Evolutionary conservation across 2,797 vertebrate species (phyloP).

Genomic region (Poeciliopsis presidionis): DNA sequence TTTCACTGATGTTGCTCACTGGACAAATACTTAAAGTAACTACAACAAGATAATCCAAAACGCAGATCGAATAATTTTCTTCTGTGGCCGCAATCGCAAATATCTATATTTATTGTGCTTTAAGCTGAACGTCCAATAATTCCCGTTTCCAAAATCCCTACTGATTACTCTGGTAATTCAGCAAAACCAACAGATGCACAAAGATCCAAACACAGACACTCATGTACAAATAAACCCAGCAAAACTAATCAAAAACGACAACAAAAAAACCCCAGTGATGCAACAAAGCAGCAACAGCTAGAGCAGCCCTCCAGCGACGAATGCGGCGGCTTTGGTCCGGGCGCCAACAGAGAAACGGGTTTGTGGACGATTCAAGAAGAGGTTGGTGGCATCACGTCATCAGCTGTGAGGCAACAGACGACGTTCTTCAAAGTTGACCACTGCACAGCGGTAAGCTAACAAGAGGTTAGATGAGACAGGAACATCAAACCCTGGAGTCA

Average conservation of each 20-base stretch:
- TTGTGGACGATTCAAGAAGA: constrained; percentile 51
- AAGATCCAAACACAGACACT: constrained; percentile 5
- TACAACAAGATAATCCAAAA: neutral
- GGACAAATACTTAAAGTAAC: neutral
- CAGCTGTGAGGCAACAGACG: constrained; percentile 11
- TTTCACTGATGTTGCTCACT: neutral
- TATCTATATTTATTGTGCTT: neutral
- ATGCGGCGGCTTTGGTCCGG: constrained; percentile 39
- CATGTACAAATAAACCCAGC: constrained; percentile 5
- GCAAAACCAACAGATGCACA: neutral
- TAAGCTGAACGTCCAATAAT: neutral
- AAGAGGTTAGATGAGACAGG: constrained; percentile 15
- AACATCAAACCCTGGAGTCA: constrained; percentile 10
- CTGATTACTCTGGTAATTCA: neutral
- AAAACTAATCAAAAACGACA: neutral
- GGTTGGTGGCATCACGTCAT: constrained; percentile 14
- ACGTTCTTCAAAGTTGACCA: constrained; percentile 37
- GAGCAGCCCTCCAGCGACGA: constrained; percentile 47
- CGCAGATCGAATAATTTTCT: neutral
- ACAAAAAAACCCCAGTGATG: constrained; percentile 54
- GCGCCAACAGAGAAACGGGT: constrained; percentile 32
- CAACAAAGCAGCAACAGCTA: constrained; percentile 70
- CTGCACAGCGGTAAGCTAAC: constrained; percentile 11
- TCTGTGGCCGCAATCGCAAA: neutral
- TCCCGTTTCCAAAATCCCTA: neutral